These are phyloP conservation scores for Sipha maydis DNA, from an alignment of 2,888 invertebrate genomes.

Conservation along the genomic window DNA sequence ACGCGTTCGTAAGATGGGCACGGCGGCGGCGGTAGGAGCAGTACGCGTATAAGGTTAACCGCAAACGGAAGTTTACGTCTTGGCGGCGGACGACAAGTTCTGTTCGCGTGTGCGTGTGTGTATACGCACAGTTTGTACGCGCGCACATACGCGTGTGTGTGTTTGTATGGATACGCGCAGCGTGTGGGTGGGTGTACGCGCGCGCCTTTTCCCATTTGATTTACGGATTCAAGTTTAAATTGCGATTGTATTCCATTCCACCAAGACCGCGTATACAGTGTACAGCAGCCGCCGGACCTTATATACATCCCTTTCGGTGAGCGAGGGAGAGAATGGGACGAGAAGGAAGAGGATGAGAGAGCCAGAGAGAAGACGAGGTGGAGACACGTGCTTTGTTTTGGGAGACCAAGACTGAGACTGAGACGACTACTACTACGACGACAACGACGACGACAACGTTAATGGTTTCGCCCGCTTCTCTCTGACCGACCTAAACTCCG, in stretches of 20 bases:
- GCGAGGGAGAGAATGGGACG: background rate
- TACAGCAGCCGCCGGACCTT: conserved; percentile 55
- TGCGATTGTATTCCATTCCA: conserved; percentile 60
- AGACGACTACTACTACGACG: conserved; percentile 9
- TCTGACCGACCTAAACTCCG: conserved; percentile 56
- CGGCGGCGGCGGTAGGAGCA: background rate
- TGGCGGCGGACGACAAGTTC: conserved; percentile 61
- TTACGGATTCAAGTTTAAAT: conserved; percentile 62
- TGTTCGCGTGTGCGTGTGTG: background rate
- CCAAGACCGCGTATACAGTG: background rate
- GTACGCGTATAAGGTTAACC: conserved; percentile 59
- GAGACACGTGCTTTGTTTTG: conserved; percentile 55
- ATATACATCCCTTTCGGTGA: background rate
- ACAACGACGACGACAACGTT: conserved; percentile 54
- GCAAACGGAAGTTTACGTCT: conserved; percentile 62
- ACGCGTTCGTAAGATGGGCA: conserved; percentile 47
- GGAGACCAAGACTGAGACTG: conserved; percentile 1
- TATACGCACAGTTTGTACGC: background rate
- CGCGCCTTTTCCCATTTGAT: conserved; percentile 60
- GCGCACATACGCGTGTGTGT: background rate
- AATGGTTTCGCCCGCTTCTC: conserved; percentile 54
- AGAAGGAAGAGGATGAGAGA: background rate
- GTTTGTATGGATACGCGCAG: background rate
- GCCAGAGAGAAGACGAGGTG: background rate
- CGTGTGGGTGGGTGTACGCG: background rate